These are phyloP conservation scores for Vanessa tameamea DNA, from an alignment of 1,140 invertebrate species.

Conservation along the genomic window DNA sequence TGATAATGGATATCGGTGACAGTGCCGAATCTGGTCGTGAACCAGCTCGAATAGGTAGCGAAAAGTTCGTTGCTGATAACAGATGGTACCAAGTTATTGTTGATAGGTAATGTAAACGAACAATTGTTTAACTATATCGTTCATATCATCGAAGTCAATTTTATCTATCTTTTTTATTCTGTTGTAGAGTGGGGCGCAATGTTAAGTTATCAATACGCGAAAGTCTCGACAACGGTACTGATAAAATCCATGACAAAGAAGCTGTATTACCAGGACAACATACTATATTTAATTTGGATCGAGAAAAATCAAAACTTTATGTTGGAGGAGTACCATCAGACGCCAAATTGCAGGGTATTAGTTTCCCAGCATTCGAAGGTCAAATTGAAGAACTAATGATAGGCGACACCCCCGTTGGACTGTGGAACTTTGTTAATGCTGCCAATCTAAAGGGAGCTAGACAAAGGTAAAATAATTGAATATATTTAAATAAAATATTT, in stretches of 20 bases:
- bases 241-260: constrained; percentile 81
- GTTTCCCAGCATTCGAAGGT: constrained; percentile 90
- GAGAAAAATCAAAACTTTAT: constrained; percentile 92
- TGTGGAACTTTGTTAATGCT: constrained; percentile 96
- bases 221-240: constrained; percentile 83
- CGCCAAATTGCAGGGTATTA: constrained; percentile 85
- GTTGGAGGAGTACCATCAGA: constrained; percentile 91
- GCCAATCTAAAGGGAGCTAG: constrained; percentile 88
- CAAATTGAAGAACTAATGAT: constrained; percentile 94
- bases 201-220: constrained; percentile 91
- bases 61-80: constrained; percentile 90
- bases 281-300: constrained; percentile 93
- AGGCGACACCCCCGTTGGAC: constrained; percentile 92
- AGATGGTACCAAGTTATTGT: constrained; percentile 95
- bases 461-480: constrained; percentile 82
- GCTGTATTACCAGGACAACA: constrained; percentile 85
- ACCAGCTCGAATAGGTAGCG: constrained; percentile 86
- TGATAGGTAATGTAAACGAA: constrained; percentile 84
- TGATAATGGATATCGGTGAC: constrained; percentile 94
- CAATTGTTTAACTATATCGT: too few relatives aligned
- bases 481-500: not conserved
- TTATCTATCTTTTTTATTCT: not conserved
- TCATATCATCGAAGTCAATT: not conserved
- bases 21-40: constrained; percentile 79
- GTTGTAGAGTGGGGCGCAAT: constrained; percentile 84